phyloP scores from a whole-genome alignment of 2,113 vertebrate genomes.

The Dasyprocta punctata region DNA sequence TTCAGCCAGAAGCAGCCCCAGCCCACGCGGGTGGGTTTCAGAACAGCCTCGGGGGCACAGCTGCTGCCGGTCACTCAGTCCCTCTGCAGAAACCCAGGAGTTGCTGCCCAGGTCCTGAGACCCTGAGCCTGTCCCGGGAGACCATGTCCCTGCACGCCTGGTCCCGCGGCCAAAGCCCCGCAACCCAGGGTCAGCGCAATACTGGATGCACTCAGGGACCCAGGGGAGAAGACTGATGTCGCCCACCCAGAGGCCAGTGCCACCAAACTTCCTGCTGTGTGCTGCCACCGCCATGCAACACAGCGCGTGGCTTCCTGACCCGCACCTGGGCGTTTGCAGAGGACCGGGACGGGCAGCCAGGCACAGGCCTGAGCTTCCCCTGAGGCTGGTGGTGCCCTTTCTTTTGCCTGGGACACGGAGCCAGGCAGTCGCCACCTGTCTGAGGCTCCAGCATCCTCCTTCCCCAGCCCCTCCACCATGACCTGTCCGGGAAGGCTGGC shows the following conservation, averaged over 20 bases:
- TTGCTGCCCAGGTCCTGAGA: rapidly evolving
- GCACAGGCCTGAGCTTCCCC: rapidly evolving
- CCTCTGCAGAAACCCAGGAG: neutral
- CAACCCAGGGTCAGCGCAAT: rapidly evolving
- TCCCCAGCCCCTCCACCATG: neutral
- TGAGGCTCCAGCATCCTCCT: neutral
- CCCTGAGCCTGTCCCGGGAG: rapidly evolving
- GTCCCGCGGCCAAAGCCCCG: rapidly evolving
- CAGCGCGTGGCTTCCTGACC: neutral
- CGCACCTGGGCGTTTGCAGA: neutral
- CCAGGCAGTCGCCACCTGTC: neutral
- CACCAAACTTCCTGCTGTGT: neutral
- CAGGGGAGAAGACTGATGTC: neutral
- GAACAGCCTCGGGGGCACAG: rapidly evolving
- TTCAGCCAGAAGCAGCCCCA: neutral
- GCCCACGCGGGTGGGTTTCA: neutral
- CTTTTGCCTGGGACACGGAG: rapidly evolving
- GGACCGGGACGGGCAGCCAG: too few relatives aligned
- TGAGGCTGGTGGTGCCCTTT: too few relatives aligned
- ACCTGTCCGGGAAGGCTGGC: neutral
- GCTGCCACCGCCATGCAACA: neutral
- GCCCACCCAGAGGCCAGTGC: rapidly evolving
- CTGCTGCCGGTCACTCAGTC: rapidly evolving
- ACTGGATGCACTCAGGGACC: neutral
- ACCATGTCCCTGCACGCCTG: rapidly evolving